Conservation (phyloP, 2,888 invertebrate genomes). For the Amiota mariae region DNA sequence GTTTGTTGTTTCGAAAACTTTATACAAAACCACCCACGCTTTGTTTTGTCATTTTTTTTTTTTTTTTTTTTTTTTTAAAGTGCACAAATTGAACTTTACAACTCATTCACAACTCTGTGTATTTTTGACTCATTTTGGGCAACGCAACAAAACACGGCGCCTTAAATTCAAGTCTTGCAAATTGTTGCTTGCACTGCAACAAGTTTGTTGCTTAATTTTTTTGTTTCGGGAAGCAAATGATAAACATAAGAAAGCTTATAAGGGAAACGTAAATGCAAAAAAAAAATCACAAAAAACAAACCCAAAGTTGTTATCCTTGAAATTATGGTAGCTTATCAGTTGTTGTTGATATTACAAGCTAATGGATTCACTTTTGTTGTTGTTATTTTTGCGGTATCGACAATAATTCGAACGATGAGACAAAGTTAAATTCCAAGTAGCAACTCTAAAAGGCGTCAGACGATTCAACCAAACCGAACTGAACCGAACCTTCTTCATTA, state of each 20-base stretch:
- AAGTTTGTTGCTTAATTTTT: conserved; percentile 22
- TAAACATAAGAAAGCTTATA: neutral
- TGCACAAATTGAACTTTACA: neutral
- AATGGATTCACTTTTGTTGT: too few species aligned
- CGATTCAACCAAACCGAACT: too few species aligned
- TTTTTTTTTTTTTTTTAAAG: neutral
- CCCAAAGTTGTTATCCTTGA: conserved; percentile 58
- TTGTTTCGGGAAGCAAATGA: conserved; percentile 2
- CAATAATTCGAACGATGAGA: conserved; percentile 21
- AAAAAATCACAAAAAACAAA: neutral
- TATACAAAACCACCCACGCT: conserved; percentile 16
- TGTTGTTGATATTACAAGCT: too few species aligned
- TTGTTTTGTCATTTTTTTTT: neutral
- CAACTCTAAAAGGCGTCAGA: too few species aligned
- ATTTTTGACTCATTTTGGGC: neutral
- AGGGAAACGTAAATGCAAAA: conserved; percentile 16
- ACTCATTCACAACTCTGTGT: neutral
- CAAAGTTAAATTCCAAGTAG: too few species aligned
- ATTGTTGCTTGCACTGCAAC: neutral
- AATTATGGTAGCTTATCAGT: conserved; percentile 34
- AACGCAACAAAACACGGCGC: neutral
- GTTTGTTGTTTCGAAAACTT: neutral
- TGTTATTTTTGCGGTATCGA: conserved; percentile 36
- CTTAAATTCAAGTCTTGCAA: neutral
- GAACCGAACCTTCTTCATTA: too few species aligned